Percentiles rank a stretch among this genome's conserved stretches.
phyloP scores from a whole-genome alignment of 92 coral and sea anemone genomes.

The Porites lobata region DNA sequence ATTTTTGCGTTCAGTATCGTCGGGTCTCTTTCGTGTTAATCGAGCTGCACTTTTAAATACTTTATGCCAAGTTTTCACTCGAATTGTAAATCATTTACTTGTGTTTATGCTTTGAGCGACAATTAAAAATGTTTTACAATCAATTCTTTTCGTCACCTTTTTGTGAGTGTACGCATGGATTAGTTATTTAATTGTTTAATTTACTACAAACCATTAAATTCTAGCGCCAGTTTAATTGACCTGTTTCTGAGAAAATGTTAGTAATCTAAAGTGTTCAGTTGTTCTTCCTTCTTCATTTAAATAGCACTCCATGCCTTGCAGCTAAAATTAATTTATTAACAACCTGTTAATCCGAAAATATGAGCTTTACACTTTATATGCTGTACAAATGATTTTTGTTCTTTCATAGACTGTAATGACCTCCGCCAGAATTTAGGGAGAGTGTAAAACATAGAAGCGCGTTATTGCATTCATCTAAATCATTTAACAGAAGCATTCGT shows the following conservation, averaged over 20 bases:
- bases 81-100: not conserved
- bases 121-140: conserved; percentile 31
- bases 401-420: no score
- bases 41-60: not conserved
- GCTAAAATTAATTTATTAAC: not conserved
- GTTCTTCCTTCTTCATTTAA: not conserved
- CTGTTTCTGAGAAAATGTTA: not conserved
- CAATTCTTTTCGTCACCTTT: conserved; percentile 1
- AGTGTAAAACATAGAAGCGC: no score
- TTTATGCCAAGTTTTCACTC: not conserved
- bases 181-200: conserved; percentile 8
- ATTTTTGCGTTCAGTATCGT: not conserved
- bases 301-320: not conserved
- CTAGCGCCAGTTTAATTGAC: not conserved
- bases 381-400: no score
- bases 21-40: not conserved
- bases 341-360: not conserved
- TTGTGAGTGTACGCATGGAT: conserved; percentile 12
- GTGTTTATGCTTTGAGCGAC: conserved; percentile 32
- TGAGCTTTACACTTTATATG: not conserved
- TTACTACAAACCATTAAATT: not conserved
- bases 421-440: no score
- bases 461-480: no score
- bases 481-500: no score
- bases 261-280: not conserved